phyloP scores from a whole-genome alignment of 2,113 vertebrate species.

The Tricholaema leucomelas region DNA sequence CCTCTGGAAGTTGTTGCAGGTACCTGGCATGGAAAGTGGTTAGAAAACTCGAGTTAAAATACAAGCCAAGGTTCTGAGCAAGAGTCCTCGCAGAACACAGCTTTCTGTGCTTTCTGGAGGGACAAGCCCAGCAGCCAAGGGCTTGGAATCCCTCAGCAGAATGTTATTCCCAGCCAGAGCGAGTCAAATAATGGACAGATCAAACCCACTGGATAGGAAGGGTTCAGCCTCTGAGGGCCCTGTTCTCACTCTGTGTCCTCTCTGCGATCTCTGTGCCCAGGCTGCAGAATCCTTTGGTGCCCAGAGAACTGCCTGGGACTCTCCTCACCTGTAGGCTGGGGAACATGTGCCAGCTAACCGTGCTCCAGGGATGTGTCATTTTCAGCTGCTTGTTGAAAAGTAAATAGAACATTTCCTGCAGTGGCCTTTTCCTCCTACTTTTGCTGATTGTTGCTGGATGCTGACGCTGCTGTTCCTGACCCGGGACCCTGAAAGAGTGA shows the following conservation, averaged over 20 bases:
- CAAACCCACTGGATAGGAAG: background rate
- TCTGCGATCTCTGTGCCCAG: background rate
- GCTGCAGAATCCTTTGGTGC: background rate
- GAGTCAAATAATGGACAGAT: background rate
- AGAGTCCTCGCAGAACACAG: background rate
- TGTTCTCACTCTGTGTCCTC: background rate
- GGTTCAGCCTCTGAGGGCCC: background rate
- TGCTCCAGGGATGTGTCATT: background rate
- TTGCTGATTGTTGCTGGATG: background rate
- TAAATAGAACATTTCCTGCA: background rate
- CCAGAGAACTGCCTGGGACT: background rate
- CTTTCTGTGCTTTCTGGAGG: background rate
- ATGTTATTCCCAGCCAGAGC: background rate
- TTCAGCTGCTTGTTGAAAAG: background rate
- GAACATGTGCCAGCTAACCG: background rate
- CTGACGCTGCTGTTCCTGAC: background rate
- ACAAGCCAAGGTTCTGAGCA: background rate
- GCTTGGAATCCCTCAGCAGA: background rate
- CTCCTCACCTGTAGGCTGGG: background rate
- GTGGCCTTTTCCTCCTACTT: background rate
- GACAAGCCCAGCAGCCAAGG: background rate
- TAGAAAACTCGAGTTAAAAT: background rate
- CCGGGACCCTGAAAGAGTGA: background rate
- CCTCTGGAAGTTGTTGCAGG: background rate
- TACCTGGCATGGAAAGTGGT: background rate